Evolutionary conservation across 1,140 invertebrate genomes (phyloP).

Genomic region (Drosophila fuyamai): DNA sequence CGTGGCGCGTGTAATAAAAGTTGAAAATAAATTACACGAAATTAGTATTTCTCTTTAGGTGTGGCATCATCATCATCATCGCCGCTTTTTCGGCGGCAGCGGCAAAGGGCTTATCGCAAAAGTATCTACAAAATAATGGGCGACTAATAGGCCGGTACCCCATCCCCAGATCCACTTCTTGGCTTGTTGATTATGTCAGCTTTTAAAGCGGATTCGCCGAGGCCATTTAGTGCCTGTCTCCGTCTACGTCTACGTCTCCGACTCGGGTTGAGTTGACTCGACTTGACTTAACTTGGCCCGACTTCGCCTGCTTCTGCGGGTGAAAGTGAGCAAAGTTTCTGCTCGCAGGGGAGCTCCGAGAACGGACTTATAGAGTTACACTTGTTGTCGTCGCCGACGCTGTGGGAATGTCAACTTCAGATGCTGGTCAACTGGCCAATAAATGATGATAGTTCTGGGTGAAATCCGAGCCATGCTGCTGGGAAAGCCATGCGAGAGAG

Average conservation of each 20-base stretch:
- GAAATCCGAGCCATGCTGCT: constrained; percentile 29
- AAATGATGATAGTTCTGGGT: constrained; percentile 40
- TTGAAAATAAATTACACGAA: constrained; percentile 80
- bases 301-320: constrained; percentile 15
- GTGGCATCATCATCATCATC: constrained; percentile 53
- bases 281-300: background rate
- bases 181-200: constrained; percentile 60
- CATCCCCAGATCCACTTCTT: constrained; percentile 8
- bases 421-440: constrained; percentile 42
- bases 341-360: constrained; percentile 23
- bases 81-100: constrained; percentile 25
- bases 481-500: constrained; percentile 1
- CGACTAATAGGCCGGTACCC: constrained; percentile 70
- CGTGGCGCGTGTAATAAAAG: constrained; percentile 59
- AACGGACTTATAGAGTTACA: constrained; percentile 50
- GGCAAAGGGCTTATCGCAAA: constrained; percentile 71
- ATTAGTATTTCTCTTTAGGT: constrained; percentile 71
- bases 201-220: constrained; percentile 52
- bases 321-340: constrained; percentile 48
- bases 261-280: constrained; percentile 3
- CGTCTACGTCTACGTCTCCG: constrained; percentile 18
- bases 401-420: constrained; percentile 34
- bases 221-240: constrained; percentile 48
- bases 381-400: constrained; percentile 38
- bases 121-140: constrained; percentile 78